These are phyloP conservation scores for Chorisops tibialis DNA, from an alignment of 2,888 invertebrate species.

Conservation along the genomic window DNA sequence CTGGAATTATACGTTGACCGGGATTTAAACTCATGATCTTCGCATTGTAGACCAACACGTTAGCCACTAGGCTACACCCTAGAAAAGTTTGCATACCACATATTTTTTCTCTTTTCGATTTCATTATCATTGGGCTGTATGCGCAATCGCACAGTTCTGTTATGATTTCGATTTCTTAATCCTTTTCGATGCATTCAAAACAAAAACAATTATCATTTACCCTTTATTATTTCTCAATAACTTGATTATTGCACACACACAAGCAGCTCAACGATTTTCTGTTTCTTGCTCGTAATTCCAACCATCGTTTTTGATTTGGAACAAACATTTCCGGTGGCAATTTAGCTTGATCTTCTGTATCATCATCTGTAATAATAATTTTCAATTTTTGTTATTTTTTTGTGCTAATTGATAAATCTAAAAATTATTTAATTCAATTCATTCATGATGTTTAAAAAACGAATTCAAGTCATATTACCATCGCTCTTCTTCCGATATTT, in stretches of 20 bases:
- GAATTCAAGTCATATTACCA: slow-evolving; percentile 26
- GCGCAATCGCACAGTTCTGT: no score
- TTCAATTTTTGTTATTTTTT: neutral
- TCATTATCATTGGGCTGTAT: no score
- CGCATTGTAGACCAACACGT: no score
- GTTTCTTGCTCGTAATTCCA: slow-evolving; percentile 68
- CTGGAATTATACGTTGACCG: no score
- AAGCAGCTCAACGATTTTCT: slow-evolving; percentile 35
- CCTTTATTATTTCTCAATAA: slow-evolving; percentile 4
- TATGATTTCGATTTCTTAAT: no score
- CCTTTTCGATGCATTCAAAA: no score
- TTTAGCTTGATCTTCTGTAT: slow-evolving; percentile 57
- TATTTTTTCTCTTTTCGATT: no score
- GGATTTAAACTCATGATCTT: no score
- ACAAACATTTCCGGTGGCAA: slow-evolving; percentile 93
- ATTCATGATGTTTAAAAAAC: neutral
- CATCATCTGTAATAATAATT: slow-evolving; percentile 44
- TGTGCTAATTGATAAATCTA: neutral
- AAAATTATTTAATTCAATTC: neutral
- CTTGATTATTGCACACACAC: slow-evolving; percentile 28
- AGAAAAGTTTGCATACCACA: no score
- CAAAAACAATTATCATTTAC: no score
- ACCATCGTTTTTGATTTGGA: slow-evolving; percentile 86
- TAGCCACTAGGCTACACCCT: no score
- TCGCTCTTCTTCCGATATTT: slow-evolving; percentile 40